Evolutionary conservation across 2,113 vertebrate species (phyloP).

Genomic region (Lichenostomus cassidix): DNA sequence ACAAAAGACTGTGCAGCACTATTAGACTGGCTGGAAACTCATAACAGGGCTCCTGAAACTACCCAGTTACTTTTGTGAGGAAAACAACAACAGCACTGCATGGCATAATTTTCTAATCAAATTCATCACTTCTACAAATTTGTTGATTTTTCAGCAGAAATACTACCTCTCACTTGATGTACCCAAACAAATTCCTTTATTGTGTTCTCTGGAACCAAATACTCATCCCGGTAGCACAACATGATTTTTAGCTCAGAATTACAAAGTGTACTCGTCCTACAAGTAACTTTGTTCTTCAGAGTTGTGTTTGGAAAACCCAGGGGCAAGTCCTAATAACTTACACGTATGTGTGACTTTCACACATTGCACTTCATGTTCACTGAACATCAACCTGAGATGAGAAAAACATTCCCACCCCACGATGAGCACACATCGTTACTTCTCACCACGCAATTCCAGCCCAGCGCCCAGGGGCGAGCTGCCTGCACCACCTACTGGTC

Average conservation of each 20-base stretch:
- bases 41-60: neutral
- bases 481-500: constrained; percentile 32
- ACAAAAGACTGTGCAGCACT: neutral
- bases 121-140: neutral
- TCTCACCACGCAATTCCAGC: accelerated
- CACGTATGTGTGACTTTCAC: accelerated
- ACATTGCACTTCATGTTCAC: accelerated
- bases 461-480: neutral
- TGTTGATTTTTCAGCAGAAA: neutral
- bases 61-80: neutral
- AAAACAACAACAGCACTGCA: neutral
- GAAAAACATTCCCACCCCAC: neutral
- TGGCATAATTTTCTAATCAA: neutral
- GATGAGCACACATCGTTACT: neutral
- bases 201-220: neutral
- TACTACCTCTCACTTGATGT: neutral
- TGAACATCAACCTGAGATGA: neutral
- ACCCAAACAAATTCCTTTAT: neutral
- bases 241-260: neutral
- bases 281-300: neutral
- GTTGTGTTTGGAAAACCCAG: neutral
- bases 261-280: neutral
- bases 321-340: neutral
- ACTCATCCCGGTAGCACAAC: neutral
- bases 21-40: neutral